Base-by-base conservation (phyloP, 2,797 vertebrate genomes). In the Margarornis squamiger region DNA sequence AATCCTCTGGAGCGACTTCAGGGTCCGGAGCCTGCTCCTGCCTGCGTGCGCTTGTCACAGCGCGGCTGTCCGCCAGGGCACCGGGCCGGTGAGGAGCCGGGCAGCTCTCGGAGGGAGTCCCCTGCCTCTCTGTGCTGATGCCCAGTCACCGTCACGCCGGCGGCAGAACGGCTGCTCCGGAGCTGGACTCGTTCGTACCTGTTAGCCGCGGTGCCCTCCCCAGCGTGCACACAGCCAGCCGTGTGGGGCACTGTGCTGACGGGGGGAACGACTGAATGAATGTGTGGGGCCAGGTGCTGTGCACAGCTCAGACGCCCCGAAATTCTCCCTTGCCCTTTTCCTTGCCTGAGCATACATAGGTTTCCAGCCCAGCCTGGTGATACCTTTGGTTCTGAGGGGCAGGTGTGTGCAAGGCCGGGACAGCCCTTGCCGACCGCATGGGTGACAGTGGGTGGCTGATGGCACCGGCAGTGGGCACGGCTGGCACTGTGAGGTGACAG, bases 1-100 rank as follows among this genome's bases (percentile, higher is more conserved):
- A 80, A 88, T 88, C 88, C 79, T 73, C 86, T 4, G 61, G 82
- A 88, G 72, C 34, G 38, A 65, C 58, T 77, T 34, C 24, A 74
- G 73, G 80, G 77, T 94, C 93, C 76, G 27, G 73, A 88, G 83
- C 73, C 90, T 46, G 90, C 79, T 88, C 5, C 72, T 92, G 85
- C 82, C 88, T 24, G 62, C 4, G 9, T 24, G 55, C 86, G 77
- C 46, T 1, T 85, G 92, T 77, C 77, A 20, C 79, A 8, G 70
- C 70, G 41, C 51, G 13, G 72, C 77, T 52, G 48, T 57, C 43
- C 30, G 12, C 43, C 36, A 54, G n/a, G 88, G 51, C 86, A 38
- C 30, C 20, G 82, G 68, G 49, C 85, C 45, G 55, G n/a, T 12
- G 45, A 12, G 85, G n/a, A 19, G 27, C 38, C 29, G 49, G 57